Conservation (phyloP, 1,140 invertebrate genomes). For the Hypothenemus hampei region DNA sequence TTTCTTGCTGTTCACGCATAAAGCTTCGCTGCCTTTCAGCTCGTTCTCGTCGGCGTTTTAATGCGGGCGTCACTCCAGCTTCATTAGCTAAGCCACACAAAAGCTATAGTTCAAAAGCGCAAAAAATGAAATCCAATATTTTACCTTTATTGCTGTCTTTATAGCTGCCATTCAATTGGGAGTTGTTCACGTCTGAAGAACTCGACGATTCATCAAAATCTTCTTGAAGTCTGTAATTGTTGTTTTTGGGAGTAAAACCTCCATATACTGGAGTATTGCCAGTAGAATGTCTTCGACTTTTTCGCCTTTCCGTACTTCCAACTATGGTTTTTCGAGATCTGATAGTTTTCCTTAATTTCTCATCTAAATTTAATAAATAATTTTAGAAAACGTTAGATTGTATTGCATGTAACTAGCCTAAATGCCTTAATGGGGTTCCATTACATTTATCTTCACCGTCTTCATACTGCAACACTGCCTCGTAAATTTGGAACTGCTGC, state of each 20-base stretch:
- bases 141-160: slow-evolving; percentile 53
- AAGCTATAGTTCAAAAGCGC: slow-evolving; percentile 8
- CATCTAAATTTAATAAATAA: slow-evolving; percentile 50
- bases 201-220: slow-evolving; percentile 53
- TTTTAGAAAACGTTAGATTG: neutral
- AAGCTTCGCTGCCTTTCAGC: slow-evolving; percentile 76
- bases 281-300: slow-evolving; percentile 69
- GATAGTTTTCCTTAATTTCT: slow-evolving; percentile 72
- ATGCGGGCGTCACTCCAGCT: slow-evolving; percentile 69
- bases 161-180: slow-evolving; percentile 53
- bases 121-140: neutral
- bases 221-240: slow-evolving; percentile 25
- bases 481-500: slow-evolving; percentile 92
- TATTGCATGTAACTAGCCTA: slow-evolving; percentile 37
- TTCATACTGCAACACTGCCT: slow-evolving; percentile 87
- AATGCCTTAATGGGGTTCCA: slow-evolving; percentile 61
- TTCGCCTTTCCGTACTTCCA: slow-evolving; percentile 64
- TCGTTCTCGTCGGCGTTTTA: slow-evolving; percentile 66
- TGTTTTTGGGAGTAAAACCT: slow-evolving; percentile 29
- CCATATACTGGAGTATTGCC: slow-evolving; percentile 54
- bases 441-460: slow-evolving; percentile 66
- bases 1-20: slow-evolving; percentile 72
- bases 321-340: slow-evolving; percentile 62
- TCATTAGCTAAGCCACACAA: slow-evolving; percentile 47
- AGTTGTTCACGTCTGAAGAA: slow-evolving; percentile 51